Evolutionary conservation across 2,113 vertebrate species (phyloP), one percentile per base, ranked within the genome.

Genomic region (Odocoileus virginianus): DNA sequence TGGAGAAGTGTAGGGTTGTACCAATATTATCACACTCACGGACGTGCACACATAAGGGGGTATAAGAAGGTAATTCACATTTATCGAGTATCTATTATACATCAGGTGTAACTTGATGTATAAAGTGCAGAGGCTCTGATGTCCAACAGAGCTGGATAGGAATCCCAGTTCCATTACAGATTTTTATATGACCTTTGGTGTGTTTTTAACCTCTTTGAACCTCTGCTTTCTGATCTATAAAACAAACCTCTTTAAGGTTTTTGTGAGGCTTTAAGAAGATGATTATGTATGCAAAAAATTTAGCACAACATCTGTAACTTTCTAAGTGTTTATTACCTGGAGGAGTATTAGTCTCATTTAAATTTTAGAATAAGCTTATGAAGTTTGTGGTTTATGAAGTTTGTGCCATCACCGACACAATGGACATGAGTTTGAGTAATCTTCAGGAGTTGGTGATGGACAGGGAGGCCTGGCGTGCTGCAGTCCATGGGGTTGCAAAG

Each of bases 361-460:
- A 60, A 89, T 93, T 94, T 95, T 82, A 86, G 43, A 96, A 45
- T 17, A 93, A 93, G 3, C 12, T 91, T 79, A 52, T 57, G 40
- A 92, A 85, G 3, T 93, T 23, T 79, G 27, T 81, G 33, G 7
- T 16, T 89, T 86, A 40, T 55, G 43, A 91, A 85, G 9, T 90
- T 13, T 79, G 33, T 76, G 36, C 6, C 78, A 54, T 61, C 45
- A 76, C 23, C 3, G 5, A 74, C 67, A 6, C 67, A 23, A 23
- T 40, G 67, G n/a, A 71, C 33, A 23, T 40, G 67, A 71, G 21
- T 71, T 40, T 40, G n/a, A 6, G 19, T 71, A 23, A 40, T 12
- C 19, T 71, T 21, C 0, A 0, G n/a, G 10, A 71, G 19, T 40
- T 71, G 67, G 5, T 0, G 0, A 40, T 71, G n/a, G 67, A 71